A percentile compares a stretch with the other conserved stretches of the same genome.
These are phyloP conservation scores for Girardinichthys multiradiatus DNA, from an alignment of 2,113 vertebrate genomes.

Conservation along the genomic window DNA sequence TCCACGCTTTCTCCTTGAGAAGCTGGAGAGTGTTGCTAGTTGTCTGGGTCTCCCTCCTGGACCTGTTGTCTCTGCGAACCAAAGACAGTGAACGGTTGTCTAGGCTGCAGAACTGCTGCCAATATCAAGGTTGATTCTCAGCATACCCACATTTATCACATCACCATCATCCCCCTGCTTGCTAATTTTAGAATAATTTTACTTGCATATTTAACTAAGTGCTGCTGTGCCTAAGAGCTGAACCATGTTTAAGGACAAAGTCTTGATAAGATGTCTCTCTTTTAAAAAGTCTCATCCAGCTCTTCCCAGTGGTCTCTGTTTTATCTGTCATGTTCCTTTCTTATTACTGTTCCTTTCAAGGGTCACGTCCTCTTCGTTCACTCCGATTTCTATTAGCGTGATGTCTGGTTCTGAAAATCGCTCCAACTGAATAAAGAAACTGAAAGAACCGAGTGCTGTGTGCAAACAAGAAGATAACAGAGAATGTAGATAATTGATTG, in stretches of 20 bases:
- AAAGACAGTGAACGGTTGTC: too few relatives aligned
- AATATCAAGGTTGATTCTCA: too few relatives aligned
- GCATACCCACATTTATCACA: too few relatives aligned
- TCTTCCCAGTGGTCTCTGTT: slow-evolving; percentile 17
- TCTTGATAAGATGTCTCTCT: slow-evolving; percentile 47
- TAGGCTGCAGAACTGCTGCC: too few relatives aligned
- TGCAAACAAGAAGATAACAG: slow-evolving; percentile 9
- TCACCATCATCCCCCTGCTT: too few relatives aligned
- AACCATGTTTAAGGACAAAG: slow-evolving; percentile 51
- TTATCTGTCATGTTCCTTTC: slow-evolving; percentile 20
- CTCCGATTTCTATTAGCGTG: slow-evolving; percentile 42
- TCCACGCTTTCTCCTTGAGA: too few relatives aligned
- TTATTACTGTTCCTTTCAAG: slow-evolving; percentile 18
- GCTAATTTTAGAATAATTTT: neutral
- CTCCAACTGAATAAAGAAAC: neutral
- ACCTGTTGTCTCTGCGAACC: too few relatives aligned
- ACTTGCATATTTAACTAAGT: neutral
- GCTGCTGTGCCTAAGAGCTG: slow-evolving; percentile 13
- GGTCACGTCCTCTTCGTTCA: slow-evolving; percentile 40
- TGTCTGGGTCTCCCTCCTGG: too few relatives aligned
- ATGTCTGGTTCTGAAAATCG: neutral
- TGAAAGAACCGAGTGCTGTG: slow-evolving; percentile 1
- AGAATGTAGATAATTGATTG: slow-evolving; percentile 14
- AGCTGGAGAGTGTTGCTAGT: too few relatives aligned
- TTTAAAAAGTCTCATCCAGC: slow-evolving; percentile 45